Evolutionary conservation across 2,797 vertebrate genomes (phyloP).

Genomic region (Myiotriccus ornatus): DNA sequence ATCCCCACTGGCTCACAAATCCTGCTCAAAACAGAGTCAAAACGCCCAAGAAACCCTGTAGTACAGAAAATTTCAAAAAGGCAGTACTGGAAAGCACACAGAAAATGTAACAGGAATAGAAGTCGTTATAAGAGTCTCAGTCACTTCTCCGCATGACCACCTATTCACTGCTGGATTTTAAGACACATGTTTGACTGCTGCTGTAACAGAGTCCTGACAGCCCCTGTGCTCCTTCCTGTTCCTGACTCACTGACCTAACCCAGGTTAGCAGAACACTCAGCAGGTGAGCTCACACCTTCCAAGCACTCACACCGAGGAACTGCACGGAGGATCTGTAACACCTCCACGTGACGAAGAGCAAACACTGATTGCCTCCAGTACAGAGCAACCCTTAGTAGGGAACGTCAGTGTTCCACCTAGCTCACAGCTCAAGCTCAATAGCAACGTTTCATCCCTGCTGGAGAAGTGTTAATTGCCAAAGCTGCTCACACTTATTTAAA

Average conservation of each 20-base stretch:
- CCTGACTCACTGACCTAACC: neutral
- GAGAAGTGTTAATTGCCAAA: neutral
- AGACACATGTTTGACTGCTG: neutral
- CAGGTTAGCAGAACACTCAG: neutral
- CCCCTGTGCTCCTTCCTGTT: neutral
- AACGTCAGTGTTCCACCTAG: neutral
- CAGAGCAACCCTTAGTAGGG: neutral
- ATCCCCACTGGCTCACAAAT: neutral
- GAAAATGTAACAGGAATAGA: neutral
- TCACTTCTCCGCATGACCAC: neutral
- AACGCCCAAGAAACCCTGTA: neutral
- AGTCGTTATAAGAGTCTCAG: neutral
- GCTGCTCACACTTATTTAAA: neutral
- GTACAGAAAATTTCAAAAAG: neutral
- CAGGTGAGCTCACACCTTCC: neutral
- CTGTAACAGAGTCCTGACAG: neutral
- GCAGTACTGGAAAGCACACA: neutral
- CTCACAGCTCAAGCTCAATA: neutral
- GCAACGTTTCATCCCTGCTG: neutral
- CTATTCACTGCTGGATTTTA: neutral
- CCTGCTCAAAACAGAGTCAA: neutral
- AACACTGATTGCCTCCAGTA: neutral
- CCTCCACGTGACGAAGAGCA: fast-evolving
- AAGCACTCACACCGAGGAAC: neutral
- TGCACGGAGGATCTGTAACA: neutral